phyloP scores from a whole-genome alignment of 2,797 vertebrate genomes.

The Chelonia mydas region DNA sequence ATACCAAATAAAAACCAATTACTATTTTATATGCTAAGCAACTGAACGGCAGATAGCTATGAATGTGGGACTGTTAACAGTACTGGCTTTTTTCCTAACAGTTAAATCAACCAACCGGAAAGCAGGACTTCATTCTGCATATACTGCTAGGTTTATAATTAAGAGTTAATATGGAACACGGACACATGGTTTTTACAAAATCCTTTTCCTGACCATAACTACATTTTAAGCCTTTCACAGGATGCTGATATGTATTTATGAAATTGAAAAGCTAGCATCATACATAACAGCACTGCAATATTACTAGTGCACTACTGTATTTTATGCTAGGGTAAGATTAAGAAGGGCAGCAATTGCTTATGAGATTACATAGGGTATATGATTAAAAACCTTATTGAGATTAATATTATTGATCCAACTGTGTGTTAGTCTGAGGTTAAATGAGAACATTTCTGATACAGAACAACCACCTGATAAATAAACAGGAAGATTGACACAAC shows the following conservation, averaged over 20 bases:
- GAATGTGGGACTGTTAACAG: background rate
- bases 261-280: constrained; percentile 38
- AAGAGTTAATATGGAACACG: constrained; percentile 51
- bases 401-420: background rate
- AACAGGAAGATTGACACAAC: background rate
- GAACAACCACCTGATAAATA: background rate
- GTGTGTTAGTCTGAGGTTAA: background rate
- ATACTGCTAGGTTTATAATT: constrained; percentile 47
- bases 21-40: background rate
- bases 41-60: background rate
- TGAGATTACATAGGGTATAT: background rate
- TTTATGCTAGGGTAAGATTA: background rate
- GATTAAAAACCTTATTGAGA: background rate
- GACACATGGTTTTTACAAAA: constrained; percentile 31
- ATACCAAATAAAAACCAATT: background rate
- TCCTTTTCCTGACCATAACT: background rate
- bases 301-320: background rate
- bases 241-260: constrained; percentile 42
- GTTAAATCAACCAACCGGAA: background rate
- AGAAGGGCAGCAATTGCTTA: background rate
- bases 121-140: constrained; percentile 16
- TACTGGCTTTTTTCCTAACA: background rate
- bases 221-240: constrained; percentile 24
- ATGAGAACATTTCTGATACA: background rate
- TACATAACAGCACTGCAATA: background rate